phyloP scores from a whole-genome alignment of 92 coral and sea anemone species.

The Pocillopora grandis region DNA sequence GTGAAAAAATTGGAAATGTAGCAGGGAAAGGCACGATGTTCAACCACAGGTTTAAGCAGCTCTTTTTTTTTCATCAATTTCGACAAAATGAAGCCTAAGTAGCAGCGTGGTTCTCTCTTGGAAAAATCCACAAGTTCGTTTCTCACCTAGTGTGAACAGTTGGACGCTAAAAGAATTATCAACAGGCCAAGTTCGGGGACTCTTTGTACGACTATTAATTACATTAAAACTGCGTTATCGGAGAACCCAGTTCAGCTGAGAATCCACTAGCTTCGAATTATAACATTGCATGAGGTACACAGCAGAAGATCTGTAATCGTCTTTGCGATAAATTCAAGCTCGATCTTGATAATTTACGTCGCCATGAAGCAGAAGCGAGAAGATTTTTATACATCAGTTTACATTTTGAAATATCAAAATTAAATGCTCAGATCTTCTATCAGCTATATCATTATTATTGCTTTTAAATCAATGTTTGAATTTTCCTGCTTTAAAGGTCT shows the following conservation, averaged over 20 bases:
- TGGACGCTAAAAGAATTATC: constrained; percentile 24
- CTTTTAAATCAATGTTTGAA: neutral
- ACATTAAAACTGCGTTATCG: constrained; percentile 7
- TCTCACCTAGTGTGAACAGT: constrained; percentile 35
- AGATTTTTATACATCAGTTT: neutral
- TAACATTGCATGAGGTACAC: constrained; percentile 4
- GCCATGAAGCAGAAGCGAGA: neutral
- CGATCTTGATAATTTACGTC: neutral
- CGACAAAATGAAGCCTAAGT: neutral
- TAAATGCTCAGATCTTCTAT: neutral
- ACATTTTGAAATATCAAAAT: neutral
- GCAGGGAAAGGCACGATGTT: neutral
- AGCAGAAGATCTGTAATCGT: neutral
- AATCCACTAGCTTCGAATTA: constrained; percentile 10
- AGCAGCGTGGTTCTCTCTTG: constrained; percentile 19
- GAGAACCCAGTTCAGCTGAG: constrained; percentile 5
- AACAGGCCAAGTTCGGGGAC: neutral
- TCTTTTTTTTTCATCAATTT: neutral
- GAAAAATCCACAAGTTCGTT: constrained; percentile 22
- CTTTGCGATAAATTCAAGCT: neutral
- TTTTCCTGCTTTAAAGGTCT: neutral
- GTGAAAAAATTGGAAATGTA: too few relatives aligned
- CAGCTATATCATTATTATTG: too few relatives aligned
- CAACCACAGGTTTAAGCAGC: neutral
- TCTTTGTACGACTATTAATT: constrained; percentile 23